phyloP scores from a whole-genome alignment of 2,113 vertebrate species.

The Lamprotornis superbus region DNA sequence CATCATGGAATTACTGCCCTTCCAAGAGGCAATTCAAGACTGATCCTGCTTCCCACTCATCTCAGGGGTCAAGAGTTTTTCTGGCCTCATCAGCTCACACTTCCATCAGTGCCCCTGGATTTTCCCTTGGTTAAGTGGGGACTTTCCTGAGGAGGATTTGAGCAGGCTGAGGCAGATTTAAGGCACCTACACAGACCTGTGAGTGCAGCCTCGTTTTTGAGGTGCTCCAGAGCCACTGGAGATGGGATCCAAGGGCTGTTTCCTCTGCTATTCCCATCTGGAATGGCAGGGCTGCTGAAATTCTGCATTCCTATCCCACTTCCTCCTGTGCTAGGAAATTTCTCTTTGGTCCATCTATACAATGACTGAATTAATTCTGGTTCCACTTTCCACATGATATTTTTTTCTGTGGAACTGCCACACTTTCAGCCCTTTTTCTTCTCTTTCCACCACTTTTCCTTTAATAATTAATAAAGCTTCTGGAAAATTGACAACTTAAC shows the following conservation, averaged over 20 bases:
- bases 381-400: neutral
- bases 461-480: neutral
- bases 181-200: neutral
- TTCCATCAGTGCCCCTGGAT: neutral
- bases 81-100: neutral
- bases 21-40: neutral
- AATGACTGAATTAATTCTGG: neutral
- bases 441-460: neutral
- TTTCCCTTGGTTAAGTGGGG: neutral
- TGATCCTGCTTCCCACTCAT: neutral
- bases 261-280: neutral
- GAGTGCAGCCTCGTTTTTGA: neutral
- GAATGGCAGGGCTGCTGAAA: constrained; percentile 8
- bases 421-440: neutral
- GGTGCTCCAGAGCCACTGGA: neutral
- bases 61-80: neutral
- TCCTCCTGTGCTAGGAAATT: neutral
- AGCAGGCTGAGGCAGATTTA: neutral
- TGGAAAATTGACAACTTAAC: neutral
- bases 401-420: neutral
- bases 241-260: neutral
- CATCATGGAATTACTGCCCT: neutral
- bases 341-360: neutral
- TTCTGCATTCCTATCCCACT: neutral
- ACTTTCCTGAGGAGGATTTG: neutral